A percentile compares a stretch with the other conserved stretches of the same genome.
Conservation (phyloP, 2,888 invertebrate species). For the Caenorhabditis becei region DNA sequence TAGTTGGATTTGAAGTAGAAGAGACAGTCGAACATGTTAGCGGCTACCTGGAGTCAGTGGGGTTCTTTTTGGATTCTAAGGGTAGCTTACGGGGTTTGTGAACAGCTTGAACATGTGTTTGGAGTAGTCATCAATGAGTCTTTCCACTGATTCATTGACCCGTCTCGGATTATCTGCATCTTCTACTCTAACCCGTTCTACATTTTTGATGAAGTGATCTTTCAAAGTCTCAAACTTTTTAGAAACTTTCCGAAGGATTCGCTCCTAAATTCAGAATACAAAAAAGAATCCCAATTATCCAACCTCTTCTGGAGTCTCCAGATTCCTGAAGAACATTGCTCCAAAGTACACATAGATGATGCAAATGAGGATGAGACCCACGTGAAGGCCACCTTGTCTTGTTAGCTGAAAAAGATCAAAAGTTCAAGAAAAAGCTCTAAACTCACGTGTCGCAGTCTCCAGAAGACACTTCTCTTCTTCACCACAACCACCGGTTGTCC, state of each 20-base stretch:
- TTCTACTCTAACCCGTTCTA: conserved; percentile 28
- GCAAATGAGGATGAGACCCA: conserved; percentile 70
- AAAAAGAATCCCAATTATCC: neutral
- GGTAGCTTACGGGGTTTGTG: conserved; percentile 64
- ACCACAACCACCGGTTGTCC: conserved; percentile 64
- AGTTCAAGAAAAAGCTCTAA: too few relatives aligned
- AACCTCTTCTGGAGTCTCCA: conserved; percentile 72
- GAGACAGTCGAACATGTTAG: conserved; percentile 75
- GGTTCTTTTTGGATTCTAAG: too few relatives aligned
- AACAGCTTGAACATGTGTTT: conserved; percentile 67
- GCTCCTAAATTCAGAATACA: conserved; percentile 25
- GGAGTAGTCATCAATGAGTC: conserved; percentile 67
- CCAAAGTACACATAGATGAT: conserved; percentile 72
- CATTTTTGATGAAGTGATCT: conserved; percentile 26
- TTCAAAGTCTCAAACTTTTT: conserved; percentile 31
- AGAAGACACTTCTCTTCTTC: conserved; percentile 51
- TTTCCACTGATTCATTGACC: conserved; percentile 48
- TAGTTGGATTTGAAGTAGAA: conserved; percentile 67
- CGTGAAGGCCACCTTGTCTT: conserved; percentile 67
- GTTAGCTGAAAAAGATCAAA: conserved; percentile 32
- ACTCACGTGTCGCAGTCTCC: conserved; percentile 50
- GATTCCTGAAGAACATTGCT: conserved; percentile 69
- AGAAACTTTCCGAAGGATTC: conserved; percentile 18
- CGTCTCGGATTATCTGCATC: conserved; percentile 13
- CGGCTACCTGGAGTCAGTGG: conserved; percentile 55